Percentiles rank a stretch among this genome's conserved stretches.
Conservation (phyloP, 2,113 vertebrate species). For the Perca flavescens region DNA sequence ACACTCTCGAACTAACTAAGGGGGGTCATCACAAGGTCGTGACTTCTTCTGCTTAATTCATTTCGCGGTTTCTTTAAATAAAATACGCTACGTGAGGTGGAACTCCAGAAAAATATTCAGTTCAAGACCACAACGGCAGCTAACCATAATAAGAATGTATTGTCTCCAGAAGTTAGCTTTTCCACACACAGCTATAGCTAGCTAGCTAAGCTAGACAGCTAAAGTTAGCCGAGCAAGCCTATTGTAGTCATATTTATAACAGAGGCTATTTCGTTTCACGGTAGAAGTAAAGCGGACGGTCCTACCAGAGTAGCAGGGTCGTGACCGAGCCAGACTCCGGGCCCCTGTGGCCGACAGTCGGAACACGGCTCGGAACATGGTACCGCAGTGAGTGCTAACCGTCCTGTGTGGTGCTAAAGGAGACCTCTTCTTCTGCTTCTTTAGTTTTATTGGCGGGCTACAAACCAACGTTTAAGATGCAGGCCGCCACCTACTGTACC, state of each 20-base stretch:
- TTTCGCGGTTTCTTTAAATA: background rate
- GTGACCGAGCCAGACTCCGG: slow-evolving; percentile 74
- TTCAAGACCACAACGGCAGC: background rate
- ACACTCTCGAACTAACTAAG: slow-evolving; percentile 40
- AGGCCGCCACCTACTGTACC: too few species aligned
- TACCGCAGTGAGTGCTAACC: slow-evolving; percentile 38
- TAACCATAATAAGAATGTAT: slow-evolving; percentile 43
- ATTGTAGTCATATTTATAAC: background rate
- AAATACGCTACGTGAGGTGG: background rate
- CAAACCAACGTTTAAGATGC: too few species aligned
- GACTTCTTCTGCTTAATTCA: background rate
- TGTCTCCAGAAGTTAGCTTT: slow-evolving; percentile 61
- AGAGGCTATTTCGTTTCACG: background rate
- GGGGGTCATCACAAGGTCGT: slow-evolving; percentile 82
- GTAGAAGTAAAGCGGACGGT: too few species aligned
- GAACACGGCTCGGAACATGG: slow-evolving; percentile 85
- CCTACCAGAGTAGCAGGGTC: slow-evolving; percentile 73
- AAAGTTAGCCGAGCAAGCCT: background rate
- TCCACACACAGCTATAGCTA: background rate
- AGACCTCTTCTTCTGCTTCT: too few species aligned
- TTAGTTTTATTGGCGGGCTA: too few species aligned
- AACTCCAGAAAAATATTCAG: background rate
- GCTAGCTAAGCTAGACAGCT: slow-evolving; percentile 49
- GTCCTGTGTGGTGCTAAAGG: background rate
- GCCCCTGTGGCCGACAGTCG: slow-evolving; percentile 63